Percentiles rank a stretch among this genome's conserved stretches.
phyloP scores from a whole-genome alignment of 2,797 vertebrate genomes.

The Podargus strigoides region DNA sequence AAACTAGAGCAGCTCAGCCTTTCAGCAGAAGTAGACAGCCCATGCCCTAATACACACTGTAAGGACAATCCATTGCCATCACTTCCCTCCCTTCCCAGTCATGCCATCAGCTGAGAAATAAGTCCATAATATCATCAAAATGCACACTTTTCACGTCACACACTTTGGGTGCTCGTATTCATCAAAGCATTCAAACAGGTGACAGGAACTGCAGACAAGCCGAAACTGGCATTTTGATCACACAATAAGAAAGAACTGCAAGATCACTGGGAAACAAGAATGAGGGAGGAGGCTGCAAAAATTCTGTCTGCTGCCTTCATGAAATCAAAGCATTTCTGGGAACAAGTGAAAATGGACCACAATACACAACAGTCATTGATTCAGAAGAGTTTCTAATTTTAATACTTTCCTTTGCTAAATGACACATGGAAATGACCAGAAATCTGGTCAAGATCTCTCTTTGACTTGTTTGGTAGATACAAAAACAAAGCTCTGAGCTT shows the following conservation, averaged over 20 bases:
- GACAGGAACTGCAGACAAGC: neutral
- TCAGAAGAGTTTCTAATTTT: neutral
- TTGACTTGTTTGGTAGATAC: neutral
- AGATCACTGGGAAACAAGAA: neutral
- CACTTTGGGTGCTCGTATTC: neutral
- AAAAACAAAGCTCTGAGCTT: neutral
- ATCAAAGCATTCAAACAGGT: neutral
- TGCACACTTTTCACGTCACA: neutral
- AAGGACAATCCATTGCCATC: neutral
- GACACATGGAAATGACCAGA: neutral
- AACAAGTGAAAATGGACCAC: neutral
- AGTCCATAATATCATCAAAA: neutral
- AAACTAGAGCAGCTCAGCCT: neutral
- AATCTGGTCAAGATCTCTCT: neutral
- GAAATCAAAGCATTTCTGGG: neutral
- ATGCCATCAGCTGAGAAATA: neutral
- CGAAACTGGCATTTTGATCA: neutral
- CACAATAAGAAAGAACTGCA: neutral
- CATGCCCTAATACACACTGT: neutral
- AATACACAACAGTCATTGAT: neutral
- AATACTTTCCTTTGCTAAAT: neutral
- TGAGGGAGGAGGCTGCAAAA: neutral
- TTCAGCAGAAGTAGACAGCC: neutral
- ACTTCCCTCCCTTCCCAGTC: fast-evolving
- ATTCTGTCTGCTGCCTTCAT: neutral